Evolutionary conservation across 2,888 invertebrate species (phyloP), one percentile per base, ranked within the genome.

Genomic region (Iphiclides podalirius): DNA sequence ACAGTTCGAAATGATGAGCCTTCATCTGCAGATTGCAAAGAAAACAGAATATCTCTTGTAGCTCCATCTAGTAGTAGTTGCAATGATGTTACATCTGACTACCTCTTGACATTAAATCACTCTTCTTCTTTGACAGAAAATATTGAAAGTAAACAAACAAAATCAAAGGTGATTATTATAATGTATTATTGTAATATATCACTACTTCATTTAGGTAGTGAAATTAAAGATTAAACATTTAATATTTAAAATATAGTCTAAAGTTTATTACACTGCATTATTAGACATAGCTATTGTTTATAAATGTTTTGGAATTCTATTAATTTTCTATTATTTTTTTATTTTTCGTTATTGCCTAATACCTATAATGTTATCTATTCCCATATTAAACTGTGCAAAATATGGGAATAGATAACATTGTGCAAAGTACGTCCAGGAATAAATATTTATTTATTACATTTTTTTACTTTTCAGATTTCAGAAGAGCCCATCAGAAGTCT

Each of bases 401-500:
- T n/a, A n/a, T n/a, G n/a, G n/a, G n/a, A n/a, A n/a, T n/a, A n/a
- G n/a, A n/a, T n/a, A n/a, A n/a, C n/a, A n/a, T n/a, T n/a, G n/a
- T n/a, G n/a, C n/a, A n/a, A n/a, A n/a, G n/a, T n/a, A n/a, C n/a
- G n/a, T n/a, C n/a, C n/a, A n/a, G n/a, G n/a, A n/a, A n/a, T n/a
- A n/a, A n/a, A n/a, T n/a, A n/a, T n/a, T n/a, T n/a, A n/a, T n/a
- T n/a, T n/a, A n/a, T n/a, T n/a, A n/a, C n/a, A n/a, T n/a, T n/a
- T n/a, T n/a, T n/a, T 9, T 17, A 8, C 44, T 46, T 20, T 68
- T 17, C 64, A 87, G 87, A 73, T 63, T 58, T 55, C 80, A 1
- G 90, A 91, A 46, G 91, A 91, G 57, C 80, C 86, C 42, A 88
- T 84, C 0, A 78, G 91, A 55, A 91, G 90, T 67, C 70, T 92